Base-by-base conservation (phyloP, 1,140 invertebrate species). In the Leptopilina boulardi region DNA sequence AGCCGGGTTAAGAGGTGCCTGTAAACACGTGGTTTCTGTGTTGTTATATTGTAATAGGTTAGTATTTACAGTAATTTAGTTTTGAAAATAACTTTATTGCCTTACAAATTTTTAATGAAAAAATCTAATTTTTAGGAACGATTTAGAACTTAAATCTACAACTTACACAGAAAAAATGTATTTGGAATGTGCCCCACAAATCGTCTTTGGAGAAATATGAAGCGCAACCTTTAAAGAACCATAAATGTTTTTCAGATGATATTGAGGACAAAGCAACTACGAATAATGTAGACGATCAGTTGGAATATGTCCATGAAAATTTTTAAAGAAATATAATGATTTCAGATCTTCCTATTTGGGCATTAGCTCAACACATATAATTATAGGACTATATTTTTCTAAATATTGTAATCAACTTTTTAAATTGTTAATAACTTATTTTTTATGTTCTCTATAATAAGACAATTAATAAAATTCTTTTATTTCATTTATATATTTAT, bases 1-100 rank as follows among this genome's bases (percentile, higher is more conserved):
- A 34, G 77, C 77, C 47, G 77, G 77, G 9, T 30, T 30, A 30
- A 66, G 73, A 5, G 19, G 15, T 74, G 23, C 70, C 21, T 78
- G 77, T 18, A 78, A 78, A 54, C 77, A 78, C 38, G 42, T 51
- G n/a, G 59, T 78, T 15, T 72, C 72, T 26, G 56, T 66, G 18
- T 71, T 78, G 38, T 51, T 78, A 21, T 71, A 74, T 26, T 74
- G 56, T 70, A 70, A 78, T 21, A 56, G 72, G 77, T 74, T 66
- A 21, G 73, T 11, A 44, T 34, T 44, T 44, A 5, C 10, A 4
- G 38, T 41, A 5, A 41, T 41, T 5, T 41, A n/a, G n/a, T n/a
- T n/a, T n/a, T n/a, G n/a, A n/a, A n/a, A n/a, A n/a, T n/a, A n/a
- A n/a, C n/a, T n/a, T n/a, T n/a, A n/a, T n/a, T n/a, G n/a, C n/a